These are phyloP conservation scores for Peromyscus polionotus DNA, from an alignment of 2,113 vertebrate species.

Conservation along the genomic window DNA sequence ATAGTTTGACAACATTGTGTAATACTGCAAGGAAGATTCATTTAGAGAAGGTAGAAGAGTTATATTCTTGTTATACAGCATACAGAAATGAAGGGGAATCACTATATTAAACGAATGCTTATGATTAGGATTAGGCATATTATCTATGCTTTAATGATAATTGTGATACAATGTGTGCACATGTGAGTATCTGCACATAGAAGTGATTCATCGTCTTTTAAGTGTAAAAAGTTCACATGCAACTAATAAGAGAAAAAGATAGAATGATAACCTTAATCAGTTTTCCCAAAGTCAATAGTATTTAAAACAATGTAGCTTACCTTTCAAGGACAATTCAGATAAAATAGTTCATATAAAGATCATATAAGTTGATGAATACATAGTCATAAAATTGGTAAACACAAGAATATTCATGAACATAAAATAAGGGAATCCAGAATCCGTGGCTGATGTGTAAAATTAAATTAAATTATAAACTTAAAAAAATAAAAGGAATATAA, in stretches of 20 bases:
- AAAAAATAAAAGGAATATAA: too few species aligned
- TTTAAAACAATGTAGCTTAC: background rate
- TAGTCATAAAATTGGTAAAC: background rate
- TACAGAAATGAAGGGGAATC: background rate
- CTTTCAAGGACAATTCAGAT: background rate
- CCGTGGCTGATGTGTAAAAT: too few species aligned
- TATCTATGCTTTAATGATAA: background rate
- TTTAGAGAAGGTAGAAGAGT: background rate
- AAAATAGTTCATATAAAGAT: background rate
- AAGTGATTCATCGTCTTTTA: background rate
- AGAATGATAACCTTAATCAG: constrained; percentile 2
- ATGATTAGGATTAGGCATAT: background rate
- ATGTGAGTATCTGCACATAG: background rate
- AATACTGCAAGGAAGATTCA: background rate
- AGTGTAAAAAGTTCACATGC: background rate
- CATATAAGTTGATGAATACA: background rate
- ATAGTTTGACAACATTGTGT: background rate
- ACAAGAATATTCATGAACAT: background rate
- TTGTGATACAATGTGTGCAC: background rate
- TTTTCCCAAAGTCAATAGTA: background rate
- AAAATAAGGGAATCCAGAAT: background rate
- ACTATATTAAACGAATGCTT: background rate
- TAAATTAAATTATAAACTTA: too few species aligned
- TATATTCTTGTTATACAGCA: background rate
- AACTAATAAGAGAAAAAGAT: constrained; percentile 9